A percentile compares a stretch with the other conserved stretches of the same genome.
Evolutionary conservation across 2,113 vertebrate genomes (phyloP).

Genomic region (Trichomycterus rosablanca): DNA sequence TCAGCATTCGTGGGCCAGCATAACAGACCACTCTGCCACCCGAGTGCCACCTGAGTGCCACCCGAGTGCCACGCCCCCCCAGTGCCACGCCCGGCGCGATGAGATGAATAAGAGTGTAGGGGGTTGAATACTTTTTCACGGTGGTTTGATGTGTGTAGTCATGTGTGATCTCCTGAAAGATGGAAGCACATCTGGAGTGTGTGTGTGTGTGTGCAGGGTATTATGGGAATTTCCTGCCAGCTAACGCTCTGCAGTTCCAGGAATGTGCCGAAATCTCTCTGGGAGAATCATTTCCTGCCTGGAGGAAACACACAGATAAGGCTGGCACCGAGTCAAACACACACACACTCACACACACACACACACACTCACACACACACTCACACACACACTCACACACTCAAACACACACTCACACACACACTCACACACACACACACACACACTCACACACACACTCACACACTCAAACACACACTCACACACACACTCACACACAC

Average conservation of each 20-base stretch:
- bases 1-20: no score
- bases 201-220: not conserved
- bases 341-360: conserved; percentile 22
- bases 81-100: no score
- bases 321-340: conserved; percentile 46
- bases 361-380: not conserved
- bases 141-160: no score
- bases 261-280: conserved; percentile 32
- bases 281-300: conserved; percentile 56
- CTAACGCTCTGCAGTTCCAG: conserved; percentile 38
- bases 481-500: not conserved
- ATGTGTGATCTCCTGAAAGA: no score
- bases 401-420: not conserved
- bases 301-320: conserved; percentile 55
- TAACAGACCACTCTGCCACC: no score
- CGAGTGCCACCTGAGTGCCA: no score
- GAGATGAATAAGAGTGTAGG: no score
- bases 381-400: no score
- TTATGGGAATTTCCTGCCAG: conserved; percentile 22
- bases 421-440: not conserved
- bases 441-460: not conserved
- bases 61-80: no score
- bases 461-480: not conserved
- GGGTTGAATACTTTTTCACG: no score
- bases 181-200: no score